A percentile compares a stretch with the other conserved stretches of the same genome.
phyloP scores from a whole-genome alignment of 2,113 vertebrate genomes.

The Salvelinus sp. region DNA sequence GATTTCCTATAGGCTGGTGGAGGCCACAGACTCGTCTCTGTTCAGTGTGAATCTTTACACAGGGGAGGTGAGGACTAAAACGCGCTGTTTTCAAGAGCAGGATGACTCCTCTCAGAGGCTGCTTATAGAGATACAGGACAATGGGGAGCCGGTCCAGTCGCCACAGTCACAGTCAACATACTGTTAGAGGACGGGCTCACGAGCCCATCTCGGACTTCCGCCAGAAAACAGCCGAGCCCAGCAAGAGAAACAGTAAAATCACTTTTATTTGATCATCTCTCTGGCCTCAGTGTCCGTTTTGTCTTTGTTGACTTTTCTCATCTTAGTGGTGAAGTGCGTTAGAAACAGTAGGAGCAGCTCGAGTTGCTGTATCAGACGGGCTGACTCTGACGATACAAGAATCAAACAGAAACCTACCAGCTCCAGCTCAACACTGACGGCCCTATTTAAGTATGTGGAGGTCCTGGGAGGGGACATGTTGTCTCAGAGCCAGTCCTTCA shows the following conservation, averaged over 20 bases:
- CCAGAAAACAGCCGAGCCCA: slow-evolving; percentile 59
- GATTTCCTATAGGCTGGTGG: slow-evolving; percentile 72
- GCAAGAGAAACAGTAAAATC: slow-evolving; percentile 61
- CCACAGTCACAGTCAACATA: slow-evolving; percentile 70
- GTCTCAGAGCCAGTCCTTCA: slow-evolving; percentile 71
- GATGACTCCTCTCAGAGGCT: slow-evolving; percentile 68
- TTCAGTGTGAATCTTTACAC: slow-evolving; percentile 72
- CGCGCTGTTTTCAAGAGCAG: slow-evolving; percentile 63
- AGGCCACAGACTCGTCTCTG: slow-evolving; percentile 67
- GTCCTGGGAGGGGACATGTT: slow-evolving; percentile 68
- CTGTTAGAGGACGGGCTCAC: slow-evolving; percentile 72
- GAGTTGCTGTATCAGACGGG: slow-evolving; percentile 48
- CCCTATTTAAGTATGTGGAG: slow-evolving; percentile 76
- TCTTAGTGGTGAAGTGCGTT: slow-evolving; percentile 47
- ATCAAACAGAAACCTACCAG: slow-evolving; percentile 63
- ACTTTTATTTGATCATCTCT: slow-evolving; percentile 65
- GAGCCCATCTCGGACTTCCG: slow-evolving; percentile 65
- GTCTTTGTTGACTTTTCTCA: slow-evolving; percentile 49
- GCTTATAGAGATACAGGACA: slow-evolving; percentile 71
- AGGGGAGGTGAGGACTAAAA: slow-evolving; percentile 74
- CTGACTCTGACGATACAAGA: slow-evolving; percentile 38
- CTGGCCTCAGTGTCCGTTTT: slow-evolving; percentile 49
- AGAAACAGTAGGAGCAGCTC: slow-evolving; percentile 26
- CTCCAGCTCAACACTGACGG: slow-evolving; percentile 74
- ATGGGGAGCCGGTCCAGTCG: slow-evolving; percentile 70